These are phyloP conservation scores for Pachycephala philippinensis DNA, from an alignment of 2,113 vertebrate genomes.

Conservation along the genomic window DNA sequence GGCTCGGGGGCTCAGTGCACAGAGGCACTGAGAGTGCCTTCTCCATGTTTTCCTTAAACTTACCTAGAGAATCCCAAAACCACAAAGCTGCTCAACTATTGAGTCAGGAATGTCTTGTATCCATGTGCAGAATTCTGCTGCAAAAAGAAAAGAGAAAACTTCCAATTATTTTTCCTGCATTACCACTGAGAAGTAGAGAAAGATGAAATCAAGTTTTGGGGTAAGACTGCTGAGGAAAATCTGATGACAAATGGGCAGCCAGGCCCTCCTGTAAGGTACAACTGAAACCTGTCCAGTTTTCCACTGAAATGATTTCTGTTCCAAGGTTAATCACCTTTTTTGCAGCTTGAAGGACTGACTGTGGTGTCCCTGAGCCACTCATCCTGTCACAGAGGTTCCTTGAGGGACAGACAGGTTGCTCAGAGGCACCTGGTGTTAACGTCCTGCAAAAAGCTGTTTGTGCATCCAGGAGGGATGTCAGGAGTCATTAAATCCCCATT, in stretches of 20 bases:
- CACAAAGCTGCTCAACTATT: not conserved
- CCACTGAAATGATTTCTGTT: not conserved
- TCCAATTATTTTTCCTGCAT: not conserved
- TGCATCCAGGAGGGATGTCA: not conserved
- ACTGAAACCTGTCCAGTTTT: not conserved
- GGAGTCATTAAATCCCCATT: not conserved
- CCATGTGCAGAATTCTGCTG: not conserved
- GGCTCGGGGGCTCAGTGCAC: not conserved
- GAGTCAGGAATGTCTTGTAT: not conserved
- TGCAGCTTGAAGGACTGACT: not conserved
- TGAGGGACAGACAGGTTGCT: not conserved
- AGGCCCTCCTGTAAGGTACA: not conserved
- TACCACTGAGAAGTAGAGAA: not conserved
- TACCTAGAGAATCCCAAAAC: not conserved
- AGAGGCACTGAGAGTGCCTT: not conserved
- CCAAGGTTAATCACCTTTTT: not conserved
- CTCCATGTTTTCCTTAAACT: not conserved
- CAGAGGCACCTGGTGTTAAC: not conserved
- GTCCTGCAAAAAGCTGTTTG: not conserved
- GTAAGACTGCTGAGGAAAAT: not conserved
- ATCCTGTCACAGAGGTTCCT: fast-evolving
- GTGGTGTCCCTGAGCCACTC: not conserved
- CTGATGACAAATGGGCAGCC: not conserved
- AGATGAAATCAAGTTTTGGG: not conserved
- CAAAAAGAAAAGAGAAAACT: not conserved